Base-by-base conservation (phyloP, 2,113 vertebrate species). In the Calidris pugnax region DNA sequence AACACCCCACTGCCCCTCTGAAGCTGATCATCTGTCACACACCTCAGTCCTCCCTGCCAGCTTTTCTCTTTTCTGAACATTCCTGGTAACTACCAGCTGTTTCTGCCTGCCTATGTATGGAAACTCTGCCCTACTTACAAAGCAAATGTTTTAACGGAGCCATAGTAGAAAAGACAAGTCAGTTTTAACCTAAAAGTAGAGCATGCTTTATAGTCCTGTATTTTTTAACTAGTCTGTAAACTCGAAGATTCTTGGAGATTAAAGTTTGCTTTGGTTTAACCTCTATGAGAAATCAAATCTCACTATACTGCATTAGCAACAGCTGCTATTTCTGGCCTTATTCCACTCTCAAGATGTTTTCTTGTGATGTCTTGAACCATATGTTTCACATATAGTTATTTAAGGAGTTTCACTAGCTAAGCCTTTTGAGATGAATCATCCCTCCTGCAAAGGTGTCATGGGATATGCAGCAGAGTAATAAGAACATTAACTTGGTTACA, bases 291-390 rank as follows among this genome's bases (percentile, higher is more conserved):
- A 48, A 79, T 83, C 84, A 76, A 62, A 72, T 90, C 47, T 93
- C 76, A 76, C 62, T 82, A 43, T 22, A 37, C 62, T 83, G 12
- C 67, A 75, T 76, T 96, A 94, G 71, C 7, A 4, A 79, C 94
- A 89, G 80, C 80, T 90, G 87, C 80, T 94, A n/a, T 86, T 94
- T 30, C 87, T 93, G 90, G 94, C 62, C 41, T 89, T 93, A 67
- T 33, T 94, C 67, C 76, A 78, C 37, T 53, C n/a, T 84, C n/a
- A 89, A n/a, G 90, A 91, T 28, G 28, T 83, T 90, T 79, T 88
- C 80, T 55, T 55, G 28, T 30, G 28, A 55, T 83, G 57, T 75
- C 89, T 78, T 62, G 39, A 82, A 82, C 60, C 47, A 13, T 87
- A 85, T 78, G 89, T 85, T 94, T 94, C 56, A 79, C 59, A 63